A percentile compares a stretch with the other conserved stretches of the same genome.
These are phyloP conservation scores for Hypomesus transpacificus DNA, from an alignment of 2,113 vertebrate species.

Conservation along the genomic window DNA sequence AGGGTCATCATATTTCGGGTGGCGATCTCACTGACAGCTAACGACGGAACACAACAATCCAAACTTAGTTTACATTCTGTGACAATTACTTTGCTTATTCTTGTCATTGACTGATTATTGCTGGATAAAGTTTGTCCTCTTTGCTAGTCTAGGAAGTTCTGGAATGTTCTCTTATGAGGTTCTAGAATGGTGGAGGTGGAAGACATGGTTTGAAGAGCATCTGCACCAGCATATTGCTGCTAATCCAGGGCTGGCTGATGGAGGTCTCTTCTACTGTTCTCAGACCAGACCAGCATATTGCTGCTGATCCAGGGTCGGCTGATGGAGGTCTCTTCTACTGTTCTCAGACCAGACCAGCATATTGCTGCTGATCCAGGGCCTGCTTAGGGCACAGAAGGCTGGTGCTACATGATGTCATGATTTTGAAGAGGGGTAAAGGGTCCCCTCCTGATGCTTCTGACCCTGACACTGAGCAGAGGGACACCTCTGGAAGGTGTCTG, in stretches of 20 bases:
- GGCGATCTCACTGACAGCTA: slow-evolving; percentile 44
- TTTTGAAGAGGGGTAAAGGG: too few species aligned
- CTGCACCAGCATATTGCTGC: slow-evolving; percentile 22
- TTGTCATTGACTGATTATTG: slow-evolving; percentile 58
- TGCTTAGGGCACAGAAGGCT: slow-evolving; percentile 29
- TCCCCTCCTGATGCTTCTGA: too few species aligned
- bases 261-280: slow-evolving; percentile 5
- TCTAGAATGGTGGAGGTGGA: slow-evolving; percentile 42
- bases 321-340: slow-evolving; percentile 16
- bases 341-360: slow-evolving; percentile 31
- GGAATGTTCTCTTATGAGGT: too few species aligned
- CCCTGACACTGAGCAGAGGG: too few species aligned
- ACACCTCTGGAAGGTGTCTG: too few species aligned
- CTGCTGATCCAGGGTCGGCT: slow-evolving; percentile 36
- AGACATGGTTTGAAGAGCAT: slow-evolving; percentile 61
- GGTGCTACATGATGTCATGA: too few species aligned
- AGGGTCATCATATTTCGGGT: slow-evolving; percentile 43
- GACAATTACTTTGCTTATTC: slow-evolving; percentile 40
- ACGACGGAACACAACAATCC: slow-evolving; percentile 9
- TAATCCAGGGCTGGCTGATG: slow-evolving; percentile 40
- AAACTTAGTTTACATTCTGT: slow-evolving; percentile 56
- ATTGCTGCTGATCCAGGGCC: slow-evolving; percentile 30
- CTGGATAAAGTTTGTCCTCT: slow-evolving; percentile 44
- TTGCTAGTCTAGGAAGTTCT: slow-evolving; percentile 32
- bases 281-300: slow-evolving; percentile 27